These are phyloP conservation scores for Drosophila demipolita DNA, from an alignment of 2,888 invertebrate species.

Conservation along the genomic window DNA sequence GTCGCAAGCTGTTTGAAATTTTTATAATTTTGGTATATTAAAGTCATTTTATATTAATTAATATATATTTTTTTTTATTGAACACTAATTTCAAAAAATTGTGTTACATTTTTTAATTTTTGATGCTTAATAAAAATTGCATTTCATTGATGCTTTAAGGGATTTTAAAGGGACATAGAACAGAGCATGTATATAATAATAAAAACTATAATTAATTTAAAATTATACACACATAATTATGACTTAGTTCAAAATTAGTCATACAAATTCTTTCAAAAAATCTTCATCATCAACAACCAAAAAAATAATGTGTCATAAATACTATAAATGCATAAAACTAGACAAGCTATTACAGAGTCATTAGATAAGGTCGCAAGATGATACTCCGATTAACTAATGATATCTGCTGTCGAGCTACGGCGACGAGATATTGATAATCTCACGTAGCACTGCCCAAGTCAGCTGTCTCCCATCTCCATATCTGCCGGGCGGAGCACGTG, in stretches of 20 bases:
- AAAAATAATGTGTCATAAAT: not conserved
- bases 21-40: not conserved
- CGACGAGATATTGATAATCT: constrained; percentile 48
- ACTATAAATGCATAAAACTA: fast-evolving
- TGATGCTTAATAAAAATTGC: not conserved
- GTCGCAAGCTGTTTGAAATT: not conserved
- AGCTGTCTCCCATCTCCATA: constrained; percentile 15
- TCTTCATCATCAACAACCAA: not conserved
- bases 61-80: not conserved
- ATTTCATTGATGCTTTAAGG: not conserved
- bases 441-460: constrained; percentile 51
- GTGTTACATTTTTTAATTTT: not conserved
- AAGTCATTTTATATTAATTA: not conserved
- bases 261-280: constrained; percentile 10
- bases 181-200: not conserved
- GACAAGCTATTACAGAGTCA: constrained; percentile 4
- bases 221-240: not conserved
- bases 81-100: not conserved
- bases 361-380: constrained; percentile 37
- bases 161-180: not conserved
- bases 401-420: constrained; percentile 56
- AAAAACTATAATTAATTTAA: not conserved
- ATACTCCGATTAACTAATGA: constrained; percentile 44
- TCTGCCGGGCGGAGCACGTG: constrained; percentile 27
- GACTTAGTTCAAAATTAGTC: not conserved